These are phyloP conservation scores for Ranitomeya variabilis DNA, from an alignment of 2,113 vertebrate genomes.

Conservation along the genomic window DNA sequence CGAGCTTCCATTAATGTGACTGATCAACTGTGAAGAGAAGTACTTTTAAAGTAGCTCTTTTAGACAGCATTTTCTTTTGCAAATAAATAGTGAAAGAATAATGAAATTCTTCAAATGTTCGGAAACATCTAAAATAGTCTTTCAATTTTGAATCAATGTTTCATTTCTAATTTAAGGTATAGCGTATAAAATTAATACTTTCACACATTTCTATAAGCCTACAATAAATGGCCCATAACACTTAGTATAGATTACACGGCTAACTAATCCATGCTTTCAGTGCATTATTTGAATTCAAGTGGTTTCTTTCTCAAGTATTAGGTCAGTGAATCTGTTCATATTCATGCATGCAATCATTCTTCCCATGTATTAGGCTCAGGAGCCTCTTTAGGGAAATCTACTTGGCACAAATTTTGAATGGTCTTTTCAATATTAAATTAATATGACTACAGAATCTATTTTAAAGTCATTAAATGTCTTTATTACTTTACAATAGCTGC, in stretches of 20 bases:
- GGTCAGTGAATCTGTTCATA: slow-evolving; percentile 46
- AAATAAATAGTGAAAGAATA: background rate
- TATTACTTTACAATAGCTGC: slow-evolving; percentile 51
- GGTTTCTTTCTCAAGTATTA: slow-evolving; percentile 26
- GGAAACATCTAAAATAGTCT: background rate
- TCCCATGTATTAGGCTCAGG: slow-evolving; percentile 42
- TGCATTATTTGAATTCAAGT: slow-evolving; percentile 43
- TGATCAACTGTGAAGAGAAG: slow-evolving; percentile 39
- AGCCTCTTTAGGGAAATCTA: slow-evolving; percentile 53
- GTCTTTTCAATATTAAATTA: slow-evolving; percentile 56
- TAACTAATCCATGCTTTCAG: slow-evolving; percentile 40
- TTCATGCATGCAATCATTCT: slow-evolving; percentile 53
- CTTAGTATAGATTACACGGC: slow-evolving; percentile 24
- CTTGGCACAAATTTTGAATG: slow-evolving; percentile 50
- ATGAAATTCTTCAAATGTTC: background rate
- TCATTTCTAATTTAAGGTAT: slow-evolving; percentile 14
- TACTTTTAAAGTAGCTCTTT: background rate
- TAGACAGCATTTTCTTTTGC: background rate
- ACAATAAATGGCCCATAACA: slow-evolving; percentile 22
- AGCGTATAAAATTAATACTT: background rate
- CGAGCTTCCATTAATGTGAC: slow-evolving; percentile 36
- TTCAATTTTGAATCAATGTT: slow-evolving; percentile 8
- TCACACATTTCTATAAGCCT: background rate
- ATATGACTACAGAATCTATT: slow-evolving; percentile 51
- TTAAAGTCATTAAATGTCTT: slow-evolving; percentile 52